Evolutionary conservation across 2,113 vertebrate species (phyloP).

Genomic region (Eulemur rufifrons): DNA sequence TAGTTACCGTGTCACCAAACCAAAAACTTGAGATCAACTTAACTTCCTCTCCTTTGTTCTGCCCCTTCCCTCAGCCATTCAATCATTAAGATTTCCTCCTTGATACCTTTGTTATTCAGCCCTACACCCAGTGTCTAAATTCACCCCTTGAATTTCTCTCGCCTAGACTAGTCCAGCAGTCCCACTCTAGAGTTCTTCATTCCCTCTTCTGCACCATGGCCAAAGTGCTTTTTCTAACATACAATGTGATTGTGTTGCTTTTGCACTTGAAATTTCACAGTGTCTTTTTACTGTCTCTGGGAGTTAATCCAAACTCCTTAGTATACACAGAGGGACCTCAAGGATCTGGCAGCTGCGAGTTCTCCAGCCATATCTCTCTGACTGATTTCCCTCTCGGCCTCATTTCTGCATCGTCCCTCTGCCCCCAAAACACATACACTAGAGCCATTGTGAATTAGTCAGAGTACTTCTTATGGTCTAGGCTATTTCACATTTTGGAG

Average conservation of each 20-base stretch:
- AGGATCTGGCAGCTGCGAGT: neutral
- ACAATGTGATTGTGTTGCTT: neutral
- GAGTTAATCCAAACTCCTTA: slow-evolving; percentile 18
- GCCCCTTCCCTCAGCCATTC: neutral
- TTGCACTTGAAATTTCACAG: neutral
- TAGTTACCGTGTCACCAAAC: neutral
- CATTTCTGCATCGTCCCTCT: neutral
- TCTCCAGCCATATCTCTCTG: neutral
- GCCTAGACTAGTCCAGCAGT: neutral
- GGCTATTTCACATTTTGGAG: neutral
- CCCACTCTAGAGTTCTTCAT: neutral
- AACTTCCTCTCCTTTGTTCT: neutral
- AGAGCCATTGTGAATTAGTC: neutral
- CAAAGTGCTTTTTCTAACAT: neutral
- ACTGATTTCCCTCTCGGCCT: neutral
- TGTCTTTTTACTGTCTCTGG: slow-evolving; percentile 8
- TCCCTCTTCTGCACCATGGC: neutral
- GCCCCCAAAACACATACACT: neutral
- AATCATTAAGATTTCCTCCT: neutral
- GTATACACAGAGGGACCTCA: neutral
- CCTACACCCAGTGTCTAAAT: neutral
- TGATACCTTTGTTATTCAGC: neutral
- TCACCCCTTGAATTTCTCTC: neutral
- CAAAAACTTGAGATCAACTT: neutral
- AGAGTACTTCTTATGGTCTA: neutral